Evolutionary conservation across 1,140 invertebrate species (phyloP).

Genomic region (Aplysia californica): DNA sequence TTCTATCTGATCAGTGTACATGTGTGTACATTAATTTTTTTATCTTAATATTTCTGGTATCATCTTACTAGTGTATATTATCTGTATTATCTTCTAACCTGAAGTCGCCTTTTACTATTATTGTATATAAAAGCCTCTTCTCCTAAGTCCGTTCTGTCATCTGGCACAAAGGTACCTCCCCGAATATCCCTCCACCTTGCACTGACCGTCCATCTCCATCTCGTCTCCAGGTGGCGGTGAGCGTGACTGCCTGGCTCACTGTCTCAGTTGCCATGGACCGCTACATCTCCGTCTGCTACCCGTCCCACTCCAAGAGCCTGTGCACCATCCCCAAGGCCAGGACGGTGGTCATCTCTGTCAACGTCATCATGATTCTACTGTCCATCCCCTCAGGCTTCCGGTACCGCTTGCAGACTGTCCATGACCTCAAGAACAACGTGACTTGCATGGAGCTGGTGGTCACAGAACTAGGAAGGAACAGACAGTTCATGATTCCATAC

Average conservation of each 20-base stretch:
- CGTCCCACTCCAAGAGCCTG: constrained; percentile 84
- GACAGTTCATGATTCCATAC: constrained; percentile 74
- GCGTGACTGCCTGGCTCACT: constrained; percentile 88
- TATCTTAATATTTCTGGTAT: no score
- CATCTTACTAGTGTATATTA: no score
- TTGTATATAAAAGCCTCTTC: no score
- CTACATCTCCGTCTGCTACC: constrained; percentile 95
- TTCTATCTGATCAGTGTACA: no score
- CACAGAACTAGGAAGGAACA: constrained; percentile 66
- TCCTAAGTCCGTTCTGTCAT: no score
- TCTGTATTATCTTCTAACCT: no score
- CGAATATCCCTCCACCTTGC: no score
- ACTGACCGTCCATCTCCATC: no score
- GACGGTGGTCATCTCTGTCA: constrained; percentile 53
- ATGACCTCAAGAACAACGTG: constrained; percentile 36
- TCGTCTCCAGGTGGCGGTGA: constrained; percentile 36
- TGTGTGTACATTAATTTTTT: no score
- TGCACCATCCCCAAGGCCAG: constrained; percentile 76
- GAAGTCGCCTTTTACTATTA: no score
- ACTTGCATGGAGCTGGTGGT: constrained; percentile 46
- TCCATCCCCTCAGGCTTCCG: constrained; percentile 60
- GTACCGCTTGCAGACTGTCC: constrained; percentile 48
- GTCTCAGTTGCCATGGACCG: constrained; percentile 94
- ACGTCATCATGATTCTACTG: constrained; percentile 55
- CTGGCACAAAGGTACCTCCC: no score